Evolutionary conservation across 2,888 invertebrate species (phyloP), one percentile per base, ranked within the genome.

Genomic region (Leptinotarsa tumamoca): DNA sequence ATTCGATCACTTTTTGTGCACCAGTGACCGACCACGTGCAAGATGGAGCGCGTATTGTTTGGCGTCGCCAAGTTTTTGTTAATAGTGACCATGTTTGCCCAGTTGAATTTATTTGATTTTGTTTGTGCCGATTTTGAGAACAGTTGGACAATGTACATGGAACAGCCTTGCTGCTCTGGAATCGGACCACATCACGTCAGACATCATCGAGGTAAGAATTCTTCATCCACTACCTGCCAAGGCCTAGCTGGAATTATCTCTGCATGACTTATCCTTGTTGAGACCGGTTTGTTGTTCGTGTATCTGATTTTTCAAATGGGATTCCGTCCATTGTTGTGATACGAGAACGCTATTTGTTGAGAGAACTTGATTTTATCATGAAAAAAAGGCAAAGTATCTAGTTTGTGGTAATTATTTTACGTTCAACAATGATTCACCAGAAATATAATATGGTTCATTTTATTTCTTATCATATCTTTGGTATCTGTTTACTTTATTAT

Each of bases 71-170:
- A 83, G 76, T 80, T 83, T 69, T 74, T 84, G 72, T 79, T 85
- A 67, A 79, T 85, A 72, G 81, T 86, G 80, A 78, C 81, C 71
- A 81, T 85, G 80, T 72, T 85, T 71, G 78, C 82, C 71, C 80
- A 82, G 70, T 75, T 82, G 18, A 79, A 82, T 77, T 74, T 83
- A 68, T 82, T 86, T 72, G 68, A 81, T 67, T 77, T 79, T 73
- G 86, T 85, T 58, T 80, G 79, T 83, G 90, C 90, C 82, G 92
- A 88, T 81, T 89, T 89, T 87, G 92, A 90, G 81, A 92, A 92
- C 89, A 92, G 91, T 83, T 92, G 92, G 92, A 92, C 91, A 66
- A 90, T 92, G 83, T 92, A 90, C 86, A 91, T 91, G 89, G 92
- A 92, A 88, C 91, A 92, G 86, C 92, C 92, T 66, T 92, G 92